Evolutionary conservation across 1,140 invertebrate genomes (phyloP).

Genomic region (Eurytemora carolleeae): DNA sequence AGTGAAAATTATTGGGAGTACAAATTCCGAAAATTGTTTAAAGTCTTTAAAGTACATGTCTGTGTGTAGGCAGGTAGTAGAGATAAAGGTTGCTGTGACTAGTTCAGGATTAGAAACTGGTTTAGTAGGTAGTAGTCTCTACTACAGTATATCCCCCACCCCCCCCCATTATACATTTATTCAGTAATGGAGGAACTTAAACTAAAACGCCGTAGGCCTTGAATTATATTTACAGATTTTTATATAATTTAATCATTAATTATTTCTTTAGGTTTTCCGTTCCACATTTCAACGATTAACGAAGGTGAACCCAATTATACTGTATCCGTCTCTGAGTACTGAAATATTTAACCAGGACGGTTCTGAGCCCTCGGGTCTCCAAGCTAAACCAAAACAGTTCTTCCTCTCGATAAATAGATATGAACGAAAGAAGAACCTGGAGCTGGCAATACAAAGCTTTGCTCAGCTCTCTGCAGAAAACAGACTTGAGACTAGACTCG

Average conservation of each 20-base stretch:
- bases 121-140: too few species aligned
- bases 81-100: not conserved
- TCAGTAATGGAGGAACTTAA: too few species aligned
- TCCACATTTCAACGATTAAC: slow-evolving; percentile 3
- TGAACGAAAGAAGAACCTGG: slow-evolving; percentile 87
- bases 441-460: slow-evolving; percentile 58
- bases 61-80: not conserved
- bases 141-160: too few species aligned
- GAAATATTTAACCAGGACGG: slow-evolving; percentile 38
- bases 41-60: not conserved
- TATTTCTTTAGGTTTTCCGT: slow-evolving; percentile 5
- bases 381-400: slow-evolving; percentile 1
- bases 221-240: too few species aligned
- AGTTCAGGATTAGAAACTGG: too few species aligned
- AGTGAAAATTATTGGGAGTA: too few species aligned
- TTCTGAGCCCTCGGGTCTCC: slow-evolving; percentile 1
- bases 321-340: slow-evolving; percentile 85
- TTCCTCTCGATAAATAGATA: slow-evolving; percentile 24
- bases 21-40: not conserved
- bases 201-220: too few species aligned
- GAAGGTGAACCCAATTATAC: slow-evolving; percentile 43
- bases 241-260: too few species aligned
- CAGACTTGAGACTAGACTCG: slow-evolving; percentile 39
- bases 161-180: too few species aligned
- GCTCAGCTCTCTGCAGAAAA: slow-evolving; percentile 26